Conservation (phyloP, 1,140 invertebrate species). For the Bursaphelenchus mucronatus region DNA sequence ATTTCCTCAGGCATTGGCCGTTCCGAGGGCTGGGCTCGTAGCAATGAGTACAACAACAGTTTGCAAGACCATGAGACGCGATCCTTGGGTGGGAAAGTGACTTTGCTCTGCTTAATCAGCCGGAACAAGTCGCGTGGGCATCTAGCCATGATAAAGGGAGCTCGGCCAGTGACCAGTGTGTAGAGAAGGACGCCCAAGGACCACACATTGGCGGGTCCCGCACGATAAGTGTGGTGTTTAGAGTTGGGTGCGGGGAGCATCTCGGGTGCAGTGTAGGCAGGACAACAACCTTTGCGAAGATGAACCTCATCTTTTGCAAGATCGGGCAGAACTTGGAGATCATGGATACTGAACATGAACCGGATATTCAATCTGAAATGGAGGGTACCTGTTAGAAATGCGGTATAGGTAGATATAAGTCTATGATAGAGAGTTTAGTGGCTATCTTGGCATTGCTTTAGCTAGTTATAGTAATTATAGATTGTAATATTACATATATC, state of each 20-base stretch:
- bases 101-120: constrained; percentile 22
- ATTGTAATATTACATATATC: too few relatives aligned
- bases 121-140: constrained; percentile 28
- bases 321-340: too few relatives aligned
- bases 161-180: constrained; percentile 75
- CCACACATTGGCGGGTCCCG: constrained; percentile 91
- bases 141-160: constrained; percentile 52
- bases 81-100: constrained; percentile 22
- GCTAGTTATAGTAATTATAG: too few relatives aligned
- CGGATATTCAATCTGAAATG: too few relatives aligned
- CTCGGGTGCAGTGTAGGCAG: constrained; percentile 92
- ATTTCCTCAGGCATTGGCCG: constrained; percentile 32
- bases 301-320: neutral
- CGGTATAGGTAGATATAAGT: too few relatives aligned
- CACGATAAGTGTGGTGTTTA: constrained; percentile 25
- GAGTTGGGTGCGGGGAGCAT: constrained; percentile 74
- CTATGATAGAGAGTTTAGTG: too few relatives aligned
- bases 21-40: constrained; percentile 73
- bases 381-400: too few relatives aligned
- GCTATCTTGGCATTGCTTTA: too few relatives aligned
- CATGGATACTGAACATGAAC: too few relatives aligned
- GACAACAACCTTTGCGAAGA: constrained; percentile 68
- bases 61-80: constrained; percentile 19
- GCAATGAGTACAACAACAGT: constrained; percentile 62
- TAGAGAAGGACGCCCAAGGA: constrained; percentile 87